A percentile compares a stretch with the other conserved stretches of the same genome.
Conservation (phyloP, 2,113 vertebrate genomes). For the Antigone vipio region DNA sequence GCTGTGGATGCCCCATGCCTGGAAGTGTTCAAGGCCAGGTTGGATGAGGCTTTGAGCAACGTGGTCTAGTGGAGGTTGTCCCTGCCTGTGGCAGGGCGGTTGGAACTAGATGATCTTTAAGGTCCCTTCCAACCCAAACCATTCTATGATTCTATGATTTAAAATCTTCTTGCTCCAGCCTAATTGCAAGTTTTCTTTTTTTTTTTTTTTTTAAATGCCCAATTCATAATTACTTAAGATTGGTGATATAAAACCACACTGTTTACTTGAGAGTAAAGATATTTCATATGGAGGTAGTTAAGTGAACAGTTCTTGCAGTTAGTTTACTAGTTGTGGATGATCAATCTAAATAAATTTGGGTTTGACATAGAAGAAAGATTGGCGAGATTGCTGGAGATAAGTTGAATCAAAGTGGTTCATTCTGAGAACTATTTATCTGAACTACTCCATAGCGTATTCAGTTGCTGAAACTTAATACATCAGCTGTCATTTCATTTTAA, state of each 20-base stretch:
- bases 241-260: neutral
- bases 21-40: neutral
- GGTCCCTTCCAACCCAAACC: neutral
- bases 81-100: no score
- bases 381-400: neutral
- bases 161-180: neutral
- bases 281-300: neutral
- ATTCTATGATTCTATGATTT: neutral
- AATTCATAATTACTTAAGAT: neutral
- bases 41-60: neutral
- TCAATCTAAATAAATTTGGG: neutral
- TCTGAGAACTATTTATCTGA: neutral
- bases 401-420: neutral
- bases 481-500: neutral
- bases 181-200: neutral
- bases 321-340: neutral
- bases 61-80: neutral
- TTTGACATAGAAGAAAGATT: neutral
- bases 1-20: neutral
- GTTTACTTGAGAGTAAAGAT: neutral
- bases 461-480: neutral
- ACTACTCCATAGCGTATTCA: neutral
- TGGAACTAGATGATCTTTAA: neutral
- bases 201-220: neutral
- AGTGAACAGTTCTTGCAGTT: neutral